Conservation (phyloP, 2,888 invertebrate species). For the Harpalus rufipes region DNA sequence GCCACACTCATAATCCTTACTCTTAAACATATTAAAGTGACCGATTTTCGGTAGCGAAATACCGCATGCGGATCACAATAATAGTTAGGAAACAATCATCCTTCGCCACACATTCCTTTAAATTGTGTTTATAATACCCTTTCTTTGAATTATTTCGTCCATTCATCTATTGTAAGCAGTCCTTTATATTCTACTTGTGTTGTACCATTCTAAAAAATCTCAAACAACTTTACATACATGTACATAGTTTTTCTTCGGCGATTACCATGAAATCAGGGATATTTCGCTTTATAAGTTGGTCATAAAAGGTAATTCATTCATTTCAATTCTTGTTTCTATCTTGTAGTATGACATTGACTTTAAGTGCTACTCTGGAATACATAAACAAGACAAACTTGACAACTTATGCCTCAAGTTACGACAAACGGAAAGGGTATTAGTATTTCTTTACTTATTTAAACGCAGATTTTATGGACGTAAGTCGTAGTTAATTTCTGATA, state of each 20-base stretch:
- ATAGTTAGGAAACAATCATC: too few species aligned
- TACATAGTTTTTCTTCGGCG: not conserved
- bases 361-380: not conserved
- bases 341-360: not conserved
- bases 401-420: not conserved
- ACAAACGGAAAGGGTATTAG: not conserved
- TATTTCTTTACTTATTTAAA: too few species aligned
- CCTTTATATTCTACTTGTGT: not conserved
- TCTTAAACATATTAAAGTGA: too few species aligned
- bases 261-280: conserved; percentile 1
- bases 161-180: too few species aligned
- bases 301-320: conserved; percentile 6
- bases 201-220: not conserved
- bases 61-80: too few species aligned
- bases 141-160: too few species aligned
- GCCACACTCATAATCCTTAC: too few species aligned
- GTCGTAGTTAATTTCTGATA: too few species aligned
- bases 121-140: too few species aligned
- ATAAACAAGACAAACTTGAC: not conserved
- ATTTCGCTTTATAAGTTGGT: not conserved
- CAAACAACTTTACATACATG: conserved; percentile 13
- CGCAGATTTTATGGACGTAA: too few species aligned
- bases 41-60: too few species aligned
- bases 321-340: conserved; percentile 2
- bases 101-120: too few species aligned